Percentiles rank a stretch among this genome's conserved stretches.
Evolutionary conservation across 2,888 invertebrate genomes (phyloP).

Genomic region (Heliconius ismenius): DNA sequence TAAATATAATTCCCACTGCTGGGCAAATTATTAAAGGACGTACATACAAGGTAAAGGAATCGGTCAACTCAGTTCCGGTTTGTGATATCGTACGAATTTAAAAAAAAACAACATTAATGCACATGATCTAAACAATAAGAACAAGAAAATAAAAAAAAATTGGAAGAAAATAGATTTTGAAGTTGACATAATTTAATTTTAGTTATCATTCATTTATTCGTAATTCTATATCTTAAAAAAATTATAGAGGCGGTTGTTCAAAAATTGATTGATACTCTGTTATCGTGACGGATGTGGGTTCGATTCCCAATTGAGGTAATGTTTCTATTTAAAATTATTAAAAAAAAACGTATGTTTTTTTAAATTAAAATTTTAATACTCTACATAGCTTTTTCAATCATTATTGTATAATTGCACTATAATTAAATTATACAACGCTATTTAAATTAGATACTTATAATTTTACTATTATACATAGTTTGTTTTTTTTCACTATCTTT

Average conservation of each 20-base stretch:
- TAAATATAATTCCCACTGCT: background rate
- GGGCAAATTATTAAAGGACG: background rate
- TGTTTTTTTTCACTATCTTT: background rate
- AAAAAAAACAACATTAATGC: background rate
- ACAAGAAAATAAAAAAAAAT: too few species aligned
- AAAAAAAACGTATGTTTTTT: background rate
- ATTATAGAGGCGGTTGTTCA: too few species aligned
- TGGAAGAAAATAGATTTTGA: too few species aligned
- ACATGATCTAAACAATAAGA: background rate
- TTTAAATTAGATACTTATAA: background rate
- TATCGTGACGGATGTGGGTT: too few species aligned
- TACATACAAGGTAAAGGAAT: background rate
- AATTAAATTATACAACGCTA: background rate
- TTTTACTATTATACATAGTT: background rate
- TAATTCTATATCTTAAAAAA: too few species aligned
- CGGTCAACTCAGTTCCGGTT: background rate
- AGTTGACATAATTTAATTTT: too few species aligned
- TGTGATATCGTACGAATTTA: background rate
- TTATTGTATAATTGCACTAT: constrained; percentile 3
- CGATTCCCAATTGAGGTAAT: too few species aligned
- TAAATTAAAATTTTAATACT: background rate
- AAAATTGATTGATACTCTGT: too few species aligned
- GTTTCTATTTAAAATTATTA: too few species aligned
- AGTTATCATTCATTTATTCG: too few species aligned
- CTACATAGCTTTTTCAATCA: background rate